These are phyloP conservation scores for Meghimatium bilineatum DNA, from an alignment of 2,888 invertebrate genomes.

Conservation along the genomic window DNA sequence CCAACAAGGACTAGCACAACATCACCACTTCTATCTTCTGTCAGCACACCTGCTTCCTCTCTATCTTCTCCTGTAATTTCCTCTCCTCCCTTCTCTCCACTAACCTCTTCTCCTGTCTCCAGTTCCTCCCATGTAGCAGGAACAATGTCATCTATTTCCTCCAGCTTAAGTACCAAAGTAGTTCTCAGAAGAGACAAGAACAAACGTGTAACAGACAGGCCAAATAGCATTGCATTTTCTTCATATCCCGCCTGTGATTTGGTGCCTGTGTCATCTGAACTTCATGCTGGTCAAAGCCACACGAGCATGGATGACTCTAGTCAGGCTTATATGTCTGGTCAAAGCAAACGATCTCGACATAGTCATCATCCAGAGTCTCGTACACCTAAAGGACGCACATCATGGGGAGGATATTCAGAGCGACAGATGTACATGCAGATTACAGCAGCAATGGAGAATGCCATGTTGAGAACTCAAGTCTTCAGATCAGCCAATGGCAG, in stretches of 20 bases:
- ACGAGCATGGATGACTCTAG: conserved; percentile 67
- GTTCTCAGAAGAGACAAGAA: conserved; percentile 69
- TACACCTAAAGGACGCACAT: conserved; percentile 47
- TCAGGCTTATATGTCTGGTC: conserved; percentile 63
- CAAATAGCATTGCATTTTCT: conserved; percentile 76
- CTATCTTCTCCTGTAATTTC: conserved; percentile 36
- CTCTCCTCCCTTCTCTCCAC: conserved; percentile 32
- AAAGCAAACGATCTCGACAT: conserved; percentile 61
- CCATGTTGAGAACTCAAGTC: conserved; percentile 69
- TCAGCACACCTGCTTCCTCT: conserved; percentile 30
- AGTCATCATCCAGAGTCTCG: conserved; percentile 34
- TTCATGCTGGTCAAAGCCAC: conserved; percentile 59
- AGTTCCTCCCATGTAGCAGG: conserved; percentile 48
- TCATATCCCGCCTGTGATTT: conserved; percentile 73
- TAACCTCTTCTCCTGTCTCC: conserved; percentile 36
- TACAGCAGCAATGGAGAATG: conserved; percentile 72
- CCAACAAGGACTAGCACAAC: conserved; percentile 34
- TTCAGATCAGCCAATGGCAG: conserved; percentile 36
- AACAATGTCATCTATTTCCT: conserved; percentile 52
- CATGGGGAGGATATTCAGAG: conserved; percentile 67
- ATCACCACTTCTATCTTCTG: conserved; percentile 27
- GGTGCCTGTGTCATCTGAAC: conserved; percentile 57
- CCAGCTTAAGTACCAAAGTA: conserved; percentile 58
- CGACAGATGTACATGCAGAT: conserved; percentile 70
- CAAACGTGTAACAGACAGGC: conserved; percentile 70